These are phyloP conservation scores for Thecocarcelia acutangulata DNA, from an alignment of 2,888 invertebrate species.

Conservation along the genomic window DNA sequence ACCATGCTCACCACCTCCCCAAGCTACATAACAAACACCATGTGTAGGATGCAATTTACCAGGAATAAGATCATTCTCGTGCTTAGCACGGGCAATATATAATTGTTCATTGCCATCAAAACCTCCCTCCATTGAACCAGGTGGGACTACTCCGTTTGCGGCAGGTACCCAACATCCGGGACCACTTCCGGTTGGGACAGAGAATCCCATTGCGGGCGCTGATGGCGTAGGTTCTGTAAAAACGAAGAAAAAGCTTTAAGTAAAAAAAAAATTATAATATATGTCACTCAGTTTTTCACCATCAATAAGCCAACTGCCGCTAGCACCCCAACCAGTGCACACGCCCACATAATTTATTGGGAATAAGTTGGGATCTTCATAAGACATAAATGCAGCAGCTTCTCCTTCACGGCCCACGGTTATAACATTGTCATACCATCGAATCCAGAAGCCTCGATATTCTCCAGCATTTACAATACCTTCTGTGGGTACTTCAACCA, in stretches of 20 bases:
- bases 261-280: no score
- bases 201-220: constrained; percentile 73
- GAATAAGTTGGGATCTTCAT: constrained; percentile 87
- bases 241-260: background rate
- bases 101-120: constrained; percentile 84
- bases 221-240: constrained; percentile 60
- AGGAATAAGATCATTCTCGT: constrained; percentile 89
- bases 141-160: constrained; percentile 85
- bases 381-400: constrained; percentile 87
- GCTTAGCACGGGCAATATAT: constrained; percentile 86
- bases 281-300: no score
- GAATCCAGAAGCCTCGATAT: constrained; percentile 92
- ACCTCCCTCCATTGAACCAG: constrained; percentile 87
- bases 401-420: constrained; percentile 89
- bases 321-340: constrained; percentile 93
- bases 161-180: constrained; percentile 84
- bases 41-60: constrained; percentile 88
- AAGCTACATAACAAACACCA: constrained; percentile 87
- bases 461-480: constrained; percentile 88
- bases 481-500: constrained; percentile 87
- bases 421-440: constrained; percentile 87
- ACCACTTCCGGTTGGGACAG: constrained; percentile 76
- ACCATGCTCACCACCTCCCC: constrained; percentile 88
- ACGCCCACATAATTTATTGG: constrained; percentile 89
- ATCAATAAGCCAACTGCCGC: constrained; percentile 91